Conservation (phyloP, 1,140 invertebrate genomes). For the Scaptomyza graminum region DNA sequence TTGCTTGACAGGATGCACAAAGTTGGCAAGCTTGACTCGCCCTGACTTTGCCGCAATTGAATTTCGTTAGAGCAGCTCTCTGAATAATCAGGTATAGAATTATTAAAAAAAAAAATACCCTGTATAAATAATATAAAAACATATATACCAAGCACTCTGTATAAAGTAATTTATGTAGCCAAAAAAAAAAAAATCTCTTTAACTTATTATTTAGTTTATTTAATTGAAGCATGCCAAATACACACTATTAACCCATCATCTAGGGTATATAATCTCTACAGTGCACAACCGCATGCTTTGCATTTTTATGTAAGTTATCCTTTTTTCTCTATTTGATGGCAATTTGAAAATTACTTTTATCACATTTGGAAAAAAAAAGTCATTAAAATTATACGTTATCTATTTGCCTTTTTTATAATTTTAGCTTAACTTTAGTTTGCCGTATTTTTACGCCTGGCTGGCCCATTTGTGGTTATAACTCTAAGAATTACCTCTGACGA, state of each 20-base stretch:
- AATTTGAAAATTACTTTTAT: slow-evolving; percentile 75
- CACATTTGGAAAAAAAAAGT: slow-evolving; percentile 65
- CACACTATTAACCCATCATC: background rate
- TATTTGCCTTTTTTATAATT: slow-evolving; percentile 16
- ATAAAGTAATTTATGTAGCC: background rate
- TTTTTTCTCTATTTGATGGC: slow-evolving; percentile 18
- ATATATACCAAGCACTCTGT: background rate
- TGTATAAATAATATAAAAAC: background rate
- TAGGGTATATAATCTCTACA: background rate
- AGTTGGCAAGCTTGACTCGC: slow-evolving; percentile 55
- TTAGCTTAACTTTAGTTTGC: slow-evolving; percentile 14
- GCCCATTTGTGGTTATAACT: too few relatives aligned
- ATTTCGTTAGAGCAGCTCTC: slow-evolving; percentile 49
- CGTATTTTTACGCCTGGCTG: slow-evolving; percentile 40
- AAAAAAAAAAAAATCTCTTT: too few relatives aligned
- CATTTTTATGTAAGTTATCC: slow-evolving; percentile 10
- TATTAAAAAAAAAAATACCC: background rate
- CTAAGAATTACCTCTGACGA: slow-evolving; percentile 36
- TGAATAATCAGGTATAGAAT: background rate
- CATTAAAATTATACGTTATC: slow-evolving; percentile 63
- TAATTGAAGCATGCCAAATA: too few relatives aligned
- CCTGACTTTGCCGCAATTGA: slow-evolving; percentile 73
- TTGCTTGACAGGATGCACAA: slow-evolving; percentile 62
- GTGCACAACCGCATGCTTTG: slow-evolving; percentile 44
- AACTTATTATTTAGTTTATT: too few relatives aligned